Evolutionary conservation across 2,888 invertebrate genomes (phyloP).

Genomic region (Metellina segmentata): DNA sequence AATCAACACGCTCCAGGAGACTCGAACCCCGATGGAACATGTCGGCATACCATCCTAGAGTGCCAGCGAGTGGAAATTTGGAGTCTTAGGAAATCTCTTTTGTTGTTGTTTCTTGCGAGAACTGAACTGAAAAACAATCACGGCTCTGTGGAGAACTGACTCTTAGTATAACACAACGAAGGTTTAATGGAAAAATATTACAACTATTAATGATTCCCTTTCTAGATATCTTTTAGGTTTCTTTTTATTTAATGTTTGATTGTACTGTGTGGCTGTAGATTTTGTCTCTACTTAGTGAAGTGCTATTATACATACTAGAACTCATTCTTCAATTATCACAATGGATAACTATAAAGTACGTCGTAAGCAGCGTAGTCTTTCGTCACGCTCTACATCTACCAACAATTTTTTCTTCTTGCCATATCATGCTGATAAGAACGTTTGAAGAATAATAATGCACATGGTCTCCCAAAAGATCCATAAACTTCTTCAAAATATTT

Average conservation of each 20-base stretch:
- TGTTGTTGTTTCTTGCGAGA: constrained; percentile 18
- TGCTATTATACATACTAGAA: background rate
- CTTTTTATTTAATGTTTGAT: constrained; percentile 63
- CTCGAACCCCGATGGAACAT: constrained; percentile 26
- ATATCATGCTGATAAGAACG: constrained; percentile 76
- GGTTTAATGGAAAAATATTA: background rate
- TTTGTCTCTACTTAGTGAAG: constrained; percentile 1
- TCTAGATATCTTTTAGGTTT: constrained; percentile 46
- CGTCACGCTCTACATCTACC: constrained; percentile 19
- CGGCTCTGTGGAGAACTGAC: constrained; percentile 1
- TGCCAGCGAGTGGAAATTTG: constrained; percentile 9
- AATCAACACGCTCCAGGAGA: constrained; percentile 14
- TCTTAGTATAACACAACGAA: constrained; percentile 69
- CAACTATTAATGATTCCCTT: constrained; percentile 11
- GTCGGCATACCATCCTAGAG: constrained; percentile 12
- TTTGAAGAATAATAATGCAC: constrained; percentile 46
- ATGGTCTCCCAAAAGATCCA: background rate
- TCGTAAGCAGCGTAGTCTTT: constrained; percentile 17
- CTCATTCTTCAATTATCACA: background rate
- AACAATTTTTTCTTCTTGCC: constrained; percentile 58
- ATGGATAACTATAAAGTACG: constrained; percentile 61
- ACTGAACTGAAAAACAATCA: constrained; percentile 48
- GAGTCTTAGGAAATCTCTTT: background rate
- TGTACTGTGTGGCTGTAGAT: constrained; percentile 26
- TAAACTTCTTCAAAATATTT: constrained; percentile 5